Evolutionary conservation across 2,797 vertebrate species (phyloP).

Genomic region (Phataginus tricuspis): DNA sequence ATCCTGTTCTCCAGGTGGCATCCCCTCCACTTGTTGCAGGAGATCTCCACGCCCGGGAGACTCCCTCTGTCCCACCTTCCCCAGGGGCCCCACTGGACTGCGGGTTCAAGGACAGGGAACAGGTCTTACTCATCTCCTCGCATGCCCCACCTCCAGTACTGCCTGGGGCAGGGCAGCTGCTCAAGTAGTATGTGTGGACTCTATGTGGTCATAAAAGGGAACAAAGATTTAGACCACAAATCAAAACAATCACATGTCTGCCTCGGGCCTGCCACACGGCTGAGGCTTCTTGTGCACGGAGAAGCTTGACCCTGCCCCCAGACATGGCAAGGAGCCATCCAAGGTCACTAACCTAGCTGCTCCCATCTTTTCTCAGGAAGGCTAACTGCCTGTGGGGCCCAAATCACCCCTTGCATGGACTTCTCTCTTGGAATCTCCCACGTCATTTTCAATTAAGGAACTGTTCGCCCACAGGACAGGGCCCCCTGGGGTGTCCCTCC

Average conservation of each 20-base stretch:
- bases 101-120: background rate
- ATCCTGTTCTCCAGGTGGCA: background rate
- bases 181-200: background rate
- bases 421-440: conserved; percentile 3
- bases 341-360: background rate
- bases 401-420: background rate
- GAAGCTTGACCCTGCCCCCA: background rate
- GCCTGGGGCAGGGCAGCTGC: fast-evolving
- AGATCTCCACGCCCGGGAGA: fast-evolving
- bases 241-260: background rate
- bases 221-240: background rate
- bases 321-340: background rate
- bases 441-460: background rate
- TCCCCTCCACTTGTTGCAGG: background rate
- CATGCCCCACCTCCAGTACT: background rate
- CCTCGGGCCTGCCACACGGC: background rate
- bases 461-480: background rate
- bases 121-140: background rate
- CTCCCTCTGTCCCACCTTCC: background rate
- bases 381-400: background rate
- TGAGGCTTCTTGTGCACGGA: background rate
- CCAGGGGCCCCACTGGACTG: background rate
- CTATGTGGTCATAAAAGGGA: background rate
- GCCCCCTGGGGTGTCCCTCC: background rate
- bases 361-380: background rate